These are phyloP conservation scores for Varanus komodoensis DNA, from an alignment of 2,113 vertebrate genomes.

Conservation along the genomic window DNA sequence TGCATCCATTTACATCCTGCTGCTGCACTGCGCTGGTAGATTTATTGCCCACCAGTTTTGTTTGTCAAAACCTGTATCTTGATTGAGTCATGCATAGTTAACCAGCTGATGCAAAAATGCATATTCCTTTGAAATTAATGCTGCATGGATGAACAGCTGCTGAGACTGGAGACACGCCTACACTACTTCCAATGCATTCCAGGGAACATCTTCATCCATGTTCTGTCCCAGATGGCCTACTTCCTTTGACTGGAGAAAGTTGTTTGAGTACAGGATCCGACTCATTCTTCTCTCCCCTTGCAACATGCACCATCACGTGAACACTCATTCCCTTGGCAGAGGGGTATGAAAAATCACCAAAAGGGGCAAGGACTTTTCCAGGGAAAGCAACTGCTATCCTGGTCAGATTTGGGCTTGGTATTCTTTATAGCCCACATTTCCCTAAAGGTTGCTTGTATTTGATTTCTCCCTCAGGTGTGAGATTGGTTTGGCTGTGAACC, in stretches of 20 bases:
- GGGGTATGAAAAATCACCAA: neutral
- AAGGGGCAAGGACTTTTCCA: neutral
- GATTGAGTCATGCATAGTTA: neutral
- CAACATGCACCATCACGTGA: neutral
- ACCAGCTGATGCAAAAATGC: neutral
- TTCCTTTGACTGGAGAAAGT: neutral
- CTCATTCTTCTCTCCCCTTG: neutral
- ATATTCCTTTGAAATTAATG: neutral
- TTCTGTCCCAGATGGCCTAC: neutral
- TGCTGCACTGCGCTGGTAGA: neutral
- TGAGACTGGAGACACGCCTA: neutral
- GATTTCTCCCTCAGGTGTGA: no score
- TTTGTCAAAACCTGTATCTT: neutral
- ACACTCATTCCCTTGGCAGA: neutral
- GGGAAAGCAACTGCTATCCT: no score
- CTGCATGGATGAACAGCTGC: neutral
- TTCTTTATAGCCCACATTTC: neutral
- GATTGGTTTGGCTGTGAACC: neutral
- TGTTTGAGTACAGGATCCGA: neutral
- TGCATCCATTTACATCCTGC: neutral
- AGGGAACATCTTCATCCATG: neutral
- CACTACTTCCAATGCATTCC: neutral
- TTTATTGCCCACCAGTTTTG: neutral
- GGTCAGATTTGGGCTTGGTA: no score
- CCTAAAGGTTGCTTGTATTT: neutral